phyloP scores from a whole-genome alignment of 2,888 invertebrate genomes.

The Bugula neritina region DNA sequence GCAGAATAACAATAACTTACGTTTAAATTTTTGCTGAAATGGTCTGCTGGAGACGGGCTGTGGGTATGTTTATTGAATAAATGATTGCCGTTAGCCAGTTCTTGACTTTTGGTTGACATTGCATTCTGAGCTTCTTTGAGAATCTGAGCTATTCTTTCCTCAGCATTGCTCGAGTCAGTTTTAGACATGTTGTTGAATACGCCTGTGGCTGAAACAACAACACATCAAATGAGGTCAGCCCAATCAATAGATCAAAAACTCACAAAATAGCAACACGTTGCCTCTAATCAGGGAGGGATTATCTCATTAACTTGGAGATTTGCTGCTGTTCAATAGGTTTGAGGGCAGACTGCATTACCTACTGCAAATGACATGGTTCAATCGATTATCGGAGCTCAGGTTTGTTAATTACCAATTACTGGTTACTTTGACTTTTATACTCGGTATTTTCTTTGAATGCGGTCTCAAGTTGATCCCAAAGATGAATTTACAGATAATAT shows the following conservation, averaged over 20 bases:
- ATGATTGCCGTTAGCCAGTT: neutral
- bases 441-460: slow-evolving; percentile 17
- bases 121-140: slow-evolving; percentile 85
- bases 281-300: too few species aligned
- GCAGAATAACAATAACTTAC: neutral
- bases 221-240: too few species aligned
- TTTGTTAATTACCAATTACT: neutral
- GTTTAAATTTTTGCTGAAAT: neutral
- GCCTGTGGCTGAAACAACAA: slow-evolving; percentile 4
- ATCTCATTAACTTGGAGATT: too few species aligned
- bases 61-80: neutral
- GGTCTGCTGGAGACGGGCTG: neutral
- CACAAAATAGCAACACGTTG: too few species aligned
- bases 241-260: too few species aligned
- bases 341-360: too few species aligned
- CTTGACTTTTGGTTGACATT: slow-evolving; percentile 57
- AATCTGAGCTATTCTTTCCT: slow-evolving; percentile 87
- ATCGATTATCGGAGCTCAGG: slow-evolving; percentile 9
- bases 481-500: neutral
- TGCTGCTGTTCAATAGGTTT: too few species aligned
- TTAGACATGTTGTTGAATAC: slow-evolving; percentile 11
- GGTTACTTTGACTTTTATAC: slow-evolving; percentile 17
- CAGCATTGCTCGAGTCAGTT: slow-evolving; percentile 57
- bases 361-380: neutral
- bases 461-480: neutral